Evolutionary conservation across 2,113 vertebrate genomes (phyloP).

Genomic region (Pterocles gutturalis): DNA sequence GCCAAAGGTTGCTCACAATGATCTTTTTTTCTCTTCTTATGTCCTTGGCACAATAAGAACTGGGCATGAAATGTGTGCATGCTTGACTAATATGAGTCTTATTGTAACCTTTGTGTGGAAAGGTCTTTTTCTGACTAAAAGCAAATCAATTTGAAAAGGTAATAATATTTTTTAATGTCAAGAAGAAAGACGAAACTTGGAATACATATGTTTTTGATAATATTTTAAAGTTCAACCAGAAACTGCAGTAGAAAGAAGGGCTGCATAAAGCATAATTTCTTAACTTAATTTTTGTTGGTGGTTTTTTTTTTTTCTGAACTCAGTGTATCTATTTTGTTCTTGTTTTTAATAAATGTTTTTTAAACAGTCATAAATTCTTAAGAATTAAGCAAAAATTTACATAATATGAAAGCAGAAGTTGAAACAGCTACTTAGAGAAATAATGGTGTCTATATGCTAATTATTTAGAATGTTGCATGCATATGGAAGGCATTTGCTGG

Average conservation of each 20-base stretch:
- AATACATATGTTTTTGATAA: neutral
- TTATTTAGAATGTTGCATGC: neutral
- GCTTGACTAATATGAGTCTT: slow-evolving; percentile 21
- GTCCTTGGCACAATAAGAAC: slow-evolving; percentile 5
- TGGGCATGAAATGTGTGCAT: neutral
- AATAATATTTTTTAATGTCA: slow-evolving; percentile 61
- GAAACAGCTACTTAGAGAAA: neutral
- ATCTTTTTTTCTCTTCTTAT: neutral
- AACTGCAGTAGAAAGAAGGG: neutral
- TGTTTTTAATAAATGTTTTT: neutral
- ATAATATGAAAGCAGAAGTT: neutral
- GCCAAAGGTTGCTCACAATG: neutral
- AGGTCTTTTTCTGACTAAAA: slow-evolving; percentile 63
- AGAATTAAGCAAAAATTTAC: neutral
- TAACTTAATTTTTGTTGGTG: neutral
- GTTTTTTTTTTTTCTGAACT: neutral
- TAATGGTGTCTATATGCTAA: neutral
- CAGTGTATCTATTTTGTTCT: neutral
- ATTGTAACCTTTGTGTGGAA: slow-evolving; percentile 41
- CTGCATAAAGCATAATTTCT: neutral
- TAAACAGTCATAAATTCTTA: neutral
- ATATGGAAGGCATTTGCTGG: neutral
- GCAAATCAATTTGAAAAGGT: slow-evolving; percentile 64
- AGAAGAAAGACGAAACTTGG: neutral
- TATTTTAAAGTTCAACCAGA: slow-evolving; percentile 43